phyloP scores from a whole-genome alignment of 2,113 vertebrate genomes.

The Macquaria australasica region DNA sequence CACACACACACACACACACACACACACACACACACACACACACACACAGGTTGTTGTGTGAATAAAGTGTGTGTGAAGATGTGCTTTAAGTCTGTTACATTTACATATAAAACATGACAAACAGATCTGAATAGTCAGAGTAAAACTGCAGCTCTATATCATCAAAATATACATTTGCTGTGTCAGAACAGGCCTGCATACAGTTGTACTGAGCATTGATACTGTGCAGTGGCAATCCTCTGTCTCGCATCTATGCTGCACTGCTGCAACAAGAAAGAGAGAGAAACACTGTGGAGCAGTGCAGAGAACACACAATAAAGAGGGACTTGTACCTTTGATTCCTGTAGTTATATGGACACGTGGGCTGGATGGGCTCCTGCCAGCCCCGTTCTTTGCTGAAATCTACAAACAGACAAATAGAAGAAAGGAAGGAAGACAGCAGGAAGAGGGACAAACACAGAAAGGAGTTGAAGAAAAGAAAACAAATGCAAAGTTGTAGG shows the following conservation, averaged over 20 bases:
- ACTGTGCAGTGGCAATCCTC: conserved; percentile 7
- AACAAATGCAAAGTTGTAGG: not conserved
- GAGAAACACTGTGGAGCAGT: conserved; percentile 1
- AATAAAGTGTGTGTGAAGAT: conserved; percentile 2
- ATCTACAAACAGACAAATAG: conserved; percentile 82
- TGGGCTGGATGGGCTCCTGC: conserved; percentile 92
- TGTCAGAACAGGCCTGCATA: not conserved
- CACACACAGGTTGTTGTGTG: conserved; percentile 3
- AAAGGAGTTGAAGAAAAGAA: not conserved
- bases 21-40: conserved; percentile 45
- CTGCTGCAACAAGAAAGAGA: conserved; percentile 29
- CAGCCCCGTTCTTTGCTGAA: conserved; percentile 93
- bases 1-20: not conserved
- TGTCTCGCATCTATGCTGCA: conserved; percentile 29
- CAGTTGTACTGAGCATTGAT: not conserved
- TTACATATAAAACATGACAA: conserved; percentile 22
- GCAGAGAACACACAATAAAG: conserved; percentile 7
- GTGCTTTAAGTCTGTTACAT: not conserved
- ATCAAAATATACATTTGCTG: conserved; percentile 24
- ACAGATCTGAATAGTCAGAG: conserved; percentile 6
- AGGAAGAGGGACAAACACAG: conserved; percentile 2
- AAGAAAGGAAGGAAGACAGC: conserved; percentile 11
- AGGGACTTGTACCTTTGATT: conserved; percentile 89
- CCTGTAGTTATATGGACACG: conserved; percentile 93
- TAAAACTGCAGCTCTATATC: conserved; percentile 1